phyloP scores from a whole-genome alignment of 2,797 vertebrate species.

The Anas flavirostris region DNA sequence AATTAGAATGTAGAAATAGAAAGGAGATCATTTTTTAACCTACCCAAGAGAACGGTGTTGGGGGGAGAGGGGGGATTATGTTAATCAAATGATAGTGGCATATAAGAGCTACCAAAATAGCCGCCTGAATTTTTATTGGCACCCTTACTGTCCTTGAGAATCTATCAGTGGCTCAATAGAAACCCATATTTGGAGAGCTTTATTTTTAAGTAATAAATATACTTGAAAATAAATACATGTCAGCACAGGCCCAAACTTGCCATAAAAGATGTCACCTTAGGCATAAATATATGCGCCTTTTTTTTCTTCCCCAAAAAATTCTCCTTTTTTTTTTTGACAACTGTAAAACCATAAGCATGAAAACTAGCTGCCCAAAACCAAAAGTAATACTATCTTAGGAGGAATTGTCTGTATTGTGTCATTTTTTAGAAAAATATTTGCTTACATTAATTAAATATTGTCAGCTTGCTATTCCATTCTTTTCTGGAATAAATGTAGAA shows the following conservation, averaged over 20 bases:
- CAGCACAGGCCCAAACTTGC: background rate
- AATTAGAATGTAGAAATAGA: slow-evolving; percentile 68
- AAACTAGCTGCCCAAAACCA: background rate
- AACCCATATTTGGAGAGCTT: slow-evolving; percentile 42
- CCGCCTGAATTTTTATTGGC: slow-evolving; percentile 33
- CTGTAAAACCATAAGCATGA: background rate
- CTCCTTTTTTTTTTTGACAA: background rate
- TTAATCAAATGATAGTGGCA: slow-evolving; percentile 50
- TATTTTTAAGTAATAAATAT: slow-evolving; percentile 47
- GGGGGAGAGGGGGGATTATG: slow-evolving; percentile 53
- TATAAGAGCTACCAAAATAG: slow-evolving; percentile 57
- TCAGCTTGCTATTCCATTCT: background rate
- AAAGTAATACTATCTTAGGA: background rate
- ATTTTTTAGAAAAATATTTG: background rate
- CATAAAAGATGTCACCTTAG: background rate
- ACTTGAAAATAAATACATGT: slow-evolving; percentile 28
- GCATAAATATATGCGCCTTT: background rate
- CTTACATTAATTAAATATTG: slow-evolving; percentile 15
- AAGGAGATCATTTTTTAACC: slow-evolving; percentile 58
- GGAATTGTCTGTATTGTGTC: background rate
- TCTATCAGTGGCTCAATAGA: slow-evolving; percentile 16
- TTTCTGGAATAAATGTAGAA: background rate
- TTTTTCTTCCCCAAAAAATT: background rate
- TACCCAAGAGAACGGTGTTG: slow-evolving; percentile 41
- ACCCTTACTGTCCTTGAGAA: slow-evolving; percentile 44